A percentile compares a stretch with the other conserved stretches of the same genome.
These are phyloP conservation scores for Spatula versicolor DNA, from an alignment of 2,797 vertebrate species.

Conservation along the genomic window DNA sequence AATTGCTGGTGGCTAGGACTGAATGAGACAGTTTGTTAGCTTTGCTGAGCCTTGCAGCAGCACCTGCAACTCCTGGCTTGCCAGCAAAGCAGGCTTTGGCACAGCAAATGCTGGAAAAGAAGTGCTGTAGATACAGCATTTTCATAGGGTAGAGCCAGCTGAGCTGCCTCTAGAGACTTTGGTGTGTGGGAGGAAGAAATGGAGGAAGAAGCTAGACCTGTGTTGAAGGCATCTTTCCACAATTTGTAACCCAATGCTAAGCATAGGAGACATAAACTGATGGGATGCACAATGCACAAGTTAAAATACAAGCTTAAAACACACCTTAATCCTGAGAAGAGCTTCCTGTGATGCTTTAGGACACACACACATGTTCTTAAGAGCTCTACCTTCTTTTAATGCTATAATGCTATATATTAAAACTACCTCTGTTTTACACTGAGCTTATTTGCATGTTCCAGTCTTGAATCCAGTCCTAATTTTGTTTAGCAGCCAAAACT, in stretches of 20 bases:
- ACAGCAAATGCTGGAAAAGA: background rate
- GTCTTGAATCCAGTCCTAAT: background rate
- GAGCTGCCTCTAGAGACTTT: background rate
- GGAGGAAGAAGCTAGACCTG: background rate
- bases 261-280: background rate
- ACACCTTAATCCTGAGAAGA: background rate
- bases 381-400: background rate
- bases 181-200: background rate
- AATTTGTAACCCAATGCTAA: background rate
- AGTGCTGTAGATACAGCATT: rapidly evolving
- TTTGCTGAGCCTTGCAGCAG: background rate
- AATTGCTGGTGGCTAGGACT: background rate
- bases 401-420: background rate
- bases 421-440: background rate
- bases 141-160: background rate
- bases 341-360: background rate
- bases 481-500: background rate
- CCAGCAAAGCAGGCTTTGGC: background rate
- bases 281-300: background rate
- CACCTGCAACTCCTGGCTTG: rapidly evolving
- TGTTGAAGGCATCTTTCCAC: background rate
- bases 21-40: rapidly evolving
- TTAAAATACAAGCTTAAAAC: background rate
- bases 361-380: background rate
- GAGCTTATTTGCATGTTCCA: background rate